Conservation (phyloP, 2,888 invertebrate species). For the Athripsodes cinereus region DNA sequence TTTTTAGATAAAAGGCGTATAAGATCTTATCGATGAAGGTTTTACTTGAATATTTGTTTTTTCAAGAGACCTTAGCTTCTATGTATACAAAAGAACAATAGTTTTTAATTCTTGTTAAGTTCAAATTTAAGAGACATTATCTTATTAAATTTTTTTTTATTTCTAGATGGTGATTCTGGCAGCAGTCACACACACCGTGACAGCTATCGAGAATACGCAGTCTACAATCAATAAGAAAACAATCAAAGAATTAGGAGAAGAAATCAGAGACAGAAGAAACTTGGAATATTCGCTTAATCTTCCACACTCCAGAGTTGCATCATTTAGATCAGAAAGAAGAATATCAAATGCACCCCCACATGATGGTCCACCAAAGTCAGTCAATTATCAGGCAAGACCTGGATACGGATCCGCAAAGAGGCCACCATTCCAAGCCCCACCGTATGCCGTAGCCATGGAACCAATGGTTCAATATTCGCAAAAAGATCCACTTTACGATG, state of each 20-base stretch:
- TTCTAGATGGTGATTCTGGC: constrained; percentile 51
- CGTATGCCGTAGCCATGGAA: constrained; percentile 76
- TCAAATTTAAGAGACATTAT: too few relatives aligned
- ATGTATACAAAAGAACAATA: too few relatives aligned
- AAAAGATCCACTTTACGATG: constrained; percentile 70
- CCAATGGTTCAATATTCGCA: constrained; percentile 74
- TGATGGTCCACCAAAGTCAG: constrained; percentile 10
- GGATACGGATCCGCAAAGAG: constrained; percentile 14
- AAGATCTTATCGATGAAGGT: too few relatives aligned
- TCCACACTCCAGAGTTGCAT: constrained; percentile 50
- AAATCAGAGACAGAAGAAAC: constrained; percentile 51
- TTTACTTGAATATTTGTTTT: too few relatives aligned
- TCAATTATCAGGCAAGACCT: constrained; percentile 20
- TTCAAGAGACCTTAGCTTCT: too few relatives aligned
- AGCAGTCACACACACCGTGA: constrained; percentile 49
- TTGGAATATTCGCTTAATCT: constrained; percentile 55
- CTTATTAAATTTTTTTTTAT: constrained; percentile 8
- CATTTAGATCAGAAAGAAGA: constrained; percentile 49
- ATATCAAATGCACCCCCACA: constrained; percentile 44
- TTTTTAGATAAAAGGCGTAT: too few relatives aligned
- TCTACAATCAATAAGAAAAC: constrained; percentile 15
- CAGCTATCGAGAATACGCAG: constrained; percentile 37
- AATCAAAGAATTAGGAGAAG: constrained; percentile 36
- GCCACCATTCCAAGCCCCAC: constrained; percentile 50
- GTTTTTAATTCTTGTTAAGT: too few relatives aligned